phyloP scores from a whole-genome alignment of 2,888 invertebrate genomes.

The Dynastes tityus region DNA sequence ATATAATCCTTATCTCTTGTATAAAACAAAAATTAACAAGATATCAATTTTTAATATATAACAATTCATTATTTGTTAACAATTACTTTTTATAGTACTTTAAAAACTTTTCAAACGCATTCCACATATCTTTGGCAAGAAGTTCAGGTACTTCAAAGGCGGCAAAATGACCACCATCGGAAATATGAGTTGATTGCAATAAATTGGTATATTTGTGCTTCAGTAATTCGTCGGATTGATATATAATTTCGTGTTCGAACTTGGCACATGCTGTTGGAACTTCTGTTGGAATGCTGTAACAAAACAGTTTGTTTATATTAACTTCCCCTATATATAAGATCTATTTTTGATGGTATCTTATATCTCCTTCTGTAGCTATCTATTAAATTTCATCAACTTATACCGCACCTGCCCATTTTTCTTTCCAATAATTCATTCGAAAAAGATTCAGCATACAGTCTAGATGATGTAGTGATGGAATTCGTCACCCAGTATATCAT shows the following conservation, averaged over 20 bases:
- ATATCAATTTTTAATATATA: too few species aligned
- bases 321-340: neutral
- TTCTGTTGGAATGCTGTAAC: slow-evolving; percentile 76
- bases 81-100: neutral
- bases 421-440: slow-evolving; percentile 57
- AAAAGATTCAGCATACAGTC: slow-evolving; percentile 81
- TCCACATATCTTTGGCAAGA: slow-evolving; percentile 79
- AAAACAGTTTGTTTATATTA: neutral
- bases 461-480: slow-evolving; percentile 81
- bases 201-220: slow-evolving; percentile 77
- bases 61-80: too few species aligned
- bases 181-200: slow-evolving; percentile 77
- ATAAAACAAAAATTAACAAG: too few species aligned
- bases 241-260: slow-evolving; percentile 80
- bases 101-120: slow-evolving; percentile 69
- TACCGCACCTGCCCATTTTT: slow-evolving; percentile 64
- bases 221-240: slow-evolving; percentile 75
- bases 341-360: neutral
- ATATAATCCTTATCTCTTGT: too few species aligned
- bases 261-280: slow-evolving; percentile 83
- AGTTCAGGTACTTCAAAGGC: slow-evolving; percentile 83
- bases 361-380: neutral
- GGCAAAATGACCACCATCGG: slow-evolving; percentile 87
- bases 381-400: neutral
- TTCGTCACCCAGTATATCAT: slow-evolving; percentile 87